These are phyloP conservation scores for Abscondita cerata DNA, from an alignment of 2,888 invertebrate genomes.

Conservation along the genomic window DNA sequence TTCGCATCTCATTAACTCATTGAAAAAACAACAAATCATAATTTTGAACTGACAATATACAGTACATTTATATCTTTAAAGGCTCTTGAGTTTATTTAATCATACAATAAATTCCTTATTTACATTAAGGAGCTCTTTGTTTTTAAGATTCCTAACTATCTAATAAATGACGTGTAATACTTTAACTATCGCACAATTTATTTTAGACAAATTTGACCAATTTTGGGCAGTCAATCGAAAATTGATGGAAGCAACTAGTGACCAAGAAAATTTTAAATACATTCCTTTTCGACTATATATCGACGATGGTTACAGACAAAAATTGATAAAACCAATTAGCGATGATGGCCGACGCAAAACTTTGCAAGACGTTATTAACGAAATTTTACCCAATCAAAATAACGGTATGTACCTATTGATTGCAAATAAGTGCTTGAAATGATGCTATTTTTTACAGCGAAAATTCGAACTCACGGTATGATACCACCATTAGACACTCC, in stretches of 20 bases:
- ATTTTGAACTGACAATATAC: too few species aligned
- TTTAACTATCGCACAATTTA: too few species aligned
- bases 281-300: constrained; percentile 87
- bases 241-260: constrained; percentile 87
- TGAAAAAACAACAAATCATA: too few species aligned
- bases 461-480: constrained; percentile 88
- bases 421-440: not conserved
- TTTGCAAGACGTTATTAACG: constrained; percentile 72
- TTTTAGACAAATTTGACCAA: constrained; percentile 93
- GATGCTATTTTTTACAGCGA: constrained; percentile 64
- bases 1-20: too few species aligned
- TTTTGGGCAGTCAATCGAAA: constrained; percentile 98
- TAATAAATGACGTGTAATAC: too few species aligned
- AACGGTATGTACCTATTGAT: constrained; percentile 51
- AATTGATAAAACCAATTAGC: constrained; percentile 76
- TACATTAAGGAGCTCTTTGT: too few species aligned
- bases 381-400: constrained; percentile 70
- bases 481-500: constrained; percentile 87
- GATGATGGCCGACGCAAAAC: constrained; percentile 77
- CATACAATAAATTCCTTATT: too few species aligned
- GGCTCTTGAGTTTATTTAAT: too few species aligned
- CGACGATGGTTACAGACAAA: constrained; percentile 76
- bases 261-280: constrained; percentile 83
- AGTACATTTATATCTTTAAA: too few species aligned
- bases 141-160: too few species aligned